phyloP scores from a whole-genome alignment of 2,888 invertebrate species.

The Lochmaea capreae region DNA sequence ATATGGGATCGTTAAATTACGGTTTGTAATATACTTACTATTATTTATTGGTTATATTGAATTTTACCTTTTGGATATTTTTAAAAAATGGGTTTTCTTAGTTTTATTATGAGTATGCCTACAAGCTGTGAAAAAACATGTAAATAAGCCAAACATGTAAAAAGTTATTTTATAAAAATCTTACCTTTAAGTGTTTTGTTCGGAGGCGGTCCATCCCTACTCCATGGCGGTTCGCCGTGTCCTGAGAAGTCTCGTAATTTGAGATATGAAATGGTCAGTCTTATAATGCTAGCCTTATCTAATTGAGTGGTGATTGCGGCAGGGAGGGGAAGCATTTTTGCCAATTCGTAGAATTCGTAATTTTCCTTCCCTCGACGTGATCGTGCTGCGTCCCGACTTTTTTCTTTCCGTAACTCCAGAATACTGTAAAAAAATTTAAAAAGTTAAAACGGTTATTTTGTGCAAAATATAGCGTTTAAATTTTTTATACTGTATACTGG shows the following conservation, averaged over 20 bases:
- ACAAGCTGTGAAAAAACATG: no score
- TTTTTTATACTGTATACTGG: no score
- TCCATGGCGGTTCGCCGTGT: conserved; percentile 97
- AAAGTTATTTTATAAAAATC: not conserved
- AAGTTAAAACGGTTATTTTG: not conserved
- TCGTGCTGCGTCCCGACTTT: conserved; percentile 91
- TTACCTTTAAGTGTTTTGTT: conserved; percentile 86
- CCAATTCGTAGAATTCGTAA: conserved; percentile 95
- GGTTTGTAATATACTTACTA: no score
- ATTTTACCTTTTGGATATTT: no score
- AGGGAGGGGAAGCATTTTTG: conserved; percentile 91
- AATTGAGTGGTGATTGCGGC: conserved; percentile 94
- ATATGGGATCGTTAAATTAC: no score
- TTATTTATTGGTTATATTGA: no score
- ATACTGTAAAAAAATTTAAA: conserved; percentile 77
- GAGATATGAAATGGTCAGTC: conserved; percentile 95
- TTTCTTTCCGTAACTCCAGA: conserved; percentile 92
- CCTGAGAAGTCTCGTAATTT: conserved; percentile 94
- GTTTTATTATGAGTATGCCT: no score
- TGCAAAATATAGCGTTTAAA: no score
- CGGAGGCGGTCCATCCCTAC: conserved; percentile 80
- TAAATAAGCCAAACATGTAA: no score
- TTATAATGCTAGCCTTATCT: conserved; percentile 96
- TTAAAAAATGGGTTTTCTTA: no score
- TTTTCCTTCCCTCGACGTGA: conserved; percentile 94